These are phyloP conservation scores for Tillus elongatus DNA, from an alignment of 2,888 invertebrate species.

Conservation along the genomic window DNA sequence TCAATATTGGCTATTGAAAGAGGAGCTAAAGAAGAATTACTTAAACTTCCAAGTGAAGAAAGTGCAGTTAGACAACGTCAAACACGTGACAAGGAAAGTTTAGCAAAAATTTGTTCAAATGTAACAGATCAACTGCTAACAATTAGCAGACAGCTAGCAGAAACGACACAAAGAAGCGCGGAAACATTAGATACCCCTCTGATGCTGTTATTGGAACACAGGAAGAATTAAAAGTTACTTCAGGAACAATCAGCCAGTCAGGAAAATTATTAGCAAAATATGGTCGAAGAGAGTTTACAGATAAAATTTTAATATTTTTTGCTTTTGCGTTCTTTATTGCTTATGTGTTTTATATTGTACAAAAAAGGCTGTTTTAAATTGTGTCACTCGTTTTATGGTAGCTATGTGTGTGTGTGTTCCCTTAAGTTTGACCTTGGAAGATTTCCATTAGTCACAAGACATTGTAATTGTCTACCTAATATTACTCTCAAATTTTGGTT, in stretches of 20 bases:
- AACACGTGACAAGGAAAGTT: conserved; percentile 56
- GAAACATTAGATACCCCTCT: conserved; percentile 70
- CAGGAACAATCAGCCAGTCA: conserved; percentile 79
- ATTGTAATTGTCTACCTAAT: too few species aligned
- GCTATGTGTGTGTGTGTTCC: too few species aligned
- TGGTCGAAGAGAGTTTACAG: conserved; percentile 87
- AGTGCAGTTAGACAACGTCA: conserved; percentile 49
- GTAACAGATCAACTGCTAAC: conserved; percentile 79
- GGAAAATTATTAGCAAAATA: conserved; percentile 90
- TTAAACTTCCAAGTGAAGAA: conserved; percentile 50
- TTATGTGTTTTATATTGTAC: conserved; percentile 86
- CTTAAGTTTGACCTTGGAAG: too few species aligned
- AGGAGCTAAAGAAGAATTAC: conserved; percentile 60
- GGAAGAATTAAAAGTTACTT: conserved; percentile 76
- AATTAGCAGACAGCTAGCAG: conserved; percentile 76
- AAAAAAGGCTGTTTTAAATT: conserved; percentile 71
- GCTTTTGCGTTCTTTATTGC: conserved; percentile 83
- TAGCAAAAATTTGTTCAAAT: conserved; percentile 62
- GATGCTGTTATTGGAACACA: conserved; percentile 63
- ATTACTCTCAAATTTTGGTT: too few species aligned
- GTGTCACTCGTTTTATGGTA: too few species aligned
- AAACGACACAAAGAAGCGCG: conserved; percentile 80
- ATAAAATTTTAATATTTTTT: conserved; percentile 81
- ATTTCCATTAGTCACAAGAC: too few species aligned
- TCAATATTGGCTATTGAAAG: conserved; percentile 73